These are phyloP conservation scores for Drosophila sechellia DNA, from an alignment of 1,140 invertebrate genomes.

Conservation along the genomic window DNA sequence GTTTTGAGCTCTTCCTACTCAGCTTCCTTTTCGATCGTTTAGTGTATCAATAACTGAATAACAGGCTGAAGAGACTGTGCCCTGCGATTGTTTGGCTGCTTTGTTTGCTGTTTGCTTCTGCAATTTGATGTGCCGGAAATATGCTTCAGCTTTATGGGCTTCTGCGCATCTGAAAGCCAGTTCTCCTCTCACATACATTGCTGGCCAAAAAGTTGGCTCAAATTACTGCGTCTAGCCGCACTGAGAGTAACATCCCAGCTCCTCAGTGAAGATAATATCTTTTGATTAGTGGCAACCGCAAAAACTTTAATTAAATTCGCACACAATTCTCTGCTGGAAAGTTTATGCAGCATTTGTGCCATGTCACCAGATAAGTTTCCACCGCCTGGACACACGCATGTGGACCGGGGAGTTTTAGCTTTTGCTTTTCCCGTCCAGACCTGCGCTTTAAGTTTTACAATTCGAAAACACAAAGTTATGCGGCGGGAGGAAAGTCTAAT, in stretches of 20 bases:
- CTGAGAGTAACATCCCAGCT: conserved; percentile 10
- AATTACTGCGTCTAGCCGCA: conserved; percentile 40
- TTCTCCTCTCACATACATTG: background rate
- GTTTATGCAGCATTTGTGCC: conserved; percentile 77
- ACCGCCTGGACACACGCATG: conserved; percentile 42
- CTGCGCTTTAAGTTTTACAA: conserved; percentile 61
- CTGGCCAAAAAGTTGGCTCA: conserved; percentile 26
- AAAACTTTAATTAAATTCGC: conserved; percentile 81
- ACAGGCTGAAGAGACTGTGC: conserved; percentile 26
- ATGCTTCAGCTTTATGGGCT: conserved; percentile 66
- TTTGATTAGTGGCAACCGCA: conserved; percentile 81
- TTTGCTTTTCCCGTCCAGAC: conserved; percentile 33
- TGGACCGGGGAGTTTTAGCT: conserved; percentile 8
- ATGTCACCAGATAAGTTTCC: conserved; percentile 78
- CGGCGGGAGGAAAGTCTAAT: conserved; percentile 44
- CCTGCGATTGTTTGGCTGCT: conserved; percentile 20
- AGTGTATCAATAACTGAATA: conserved; percentile 56
- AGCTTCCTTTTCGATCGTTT: conserved; percentile 26
- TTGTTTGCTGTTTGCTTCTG: conserved; percentile 59
- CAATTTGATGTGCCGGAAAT: conserved; percentile 81
- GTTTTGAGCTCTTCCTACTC: conserved; percentile 32
- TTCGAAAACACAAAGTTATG: conserved; percentile 52
- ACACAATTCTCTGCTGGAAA: conserved; percentile 65
- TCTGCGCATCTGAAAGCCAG: conserved; percentile 11
- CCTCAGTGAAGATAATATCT: conserved; percentile 69